A percentile compares a stretch with the other conserved stretches of the same genome.
phyloP scores from a whole-genome alignment of 2,888 invertebrate species.

The Drosophila limbata region DNA sequence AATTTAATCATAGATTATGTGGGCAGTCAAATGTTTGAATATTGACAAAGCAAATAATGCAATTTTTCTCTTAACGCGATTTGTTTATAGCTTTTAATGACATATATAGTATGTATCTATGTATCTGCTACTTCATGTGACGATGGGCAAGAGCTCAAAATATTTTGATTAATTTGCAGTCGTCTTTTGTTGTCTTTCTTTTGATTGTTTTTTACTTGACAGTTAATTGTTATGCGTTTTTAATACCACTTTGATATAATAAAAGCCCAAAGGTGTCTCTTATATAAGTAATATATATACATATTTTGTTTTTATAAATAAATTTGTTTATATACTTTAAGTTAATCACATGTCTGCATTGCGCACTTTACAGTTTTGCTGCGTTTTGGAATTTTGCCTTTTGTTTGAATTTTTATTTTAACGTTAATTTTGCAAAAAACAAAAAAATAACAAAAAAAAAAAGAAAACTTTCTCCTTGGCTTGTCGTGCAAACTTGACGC shows the following conservation, averaged over 20 bases:
- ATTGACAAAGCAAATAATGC: not conserved
- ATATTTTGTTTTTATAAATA: constrained; percentile 1
- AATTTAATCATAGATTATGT: constrained; percentile 48
- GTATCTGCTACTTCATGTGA: constrained; percentile 10
- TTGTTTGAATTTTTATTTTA: constrained; percentile 59
- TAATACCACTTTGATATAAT: constrained; percentile 53
- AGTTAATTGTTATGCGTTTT: constrained; percentile 75
- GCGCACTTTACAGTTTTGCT: constrained; percentile 65
- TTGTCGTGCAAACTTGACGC: constrained; percentile 77
- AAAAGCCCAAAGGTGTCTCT: constrained; percentile 37
- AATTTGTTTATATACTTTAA: constrained; percentile 14
- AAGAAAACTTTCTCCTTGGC: constrained; percentile 71
- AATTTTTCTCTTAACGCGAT: constrained; percentile 20
- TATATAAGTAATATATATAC: constrained; percentile 48
- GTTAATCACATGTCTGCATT: constrained; percentile 58
- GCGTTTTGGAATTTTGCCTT: constrained; percentile 62
- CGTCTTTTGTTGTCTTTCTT: constrained; percentile 24
- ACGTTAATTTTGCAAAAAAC: constrained; percentile 59
- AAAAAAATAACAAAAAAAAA: constrained; percentile 41
- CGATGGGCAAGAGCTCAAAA: constrained; percentile 14
- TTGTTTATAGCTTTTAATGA: constrained; percentile 6
- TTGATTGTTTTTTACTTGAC: constrained; percentile 45
- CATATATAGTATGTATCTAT: not conserved
- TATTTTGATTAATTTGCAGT: constrained; percentile 64
- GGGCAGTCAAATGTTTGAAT: constrained; percentile 10